Base-by-base conservation (phyloP, 2,797 vertebrate genomes). In the Trematomus bernacchii region DNA sequence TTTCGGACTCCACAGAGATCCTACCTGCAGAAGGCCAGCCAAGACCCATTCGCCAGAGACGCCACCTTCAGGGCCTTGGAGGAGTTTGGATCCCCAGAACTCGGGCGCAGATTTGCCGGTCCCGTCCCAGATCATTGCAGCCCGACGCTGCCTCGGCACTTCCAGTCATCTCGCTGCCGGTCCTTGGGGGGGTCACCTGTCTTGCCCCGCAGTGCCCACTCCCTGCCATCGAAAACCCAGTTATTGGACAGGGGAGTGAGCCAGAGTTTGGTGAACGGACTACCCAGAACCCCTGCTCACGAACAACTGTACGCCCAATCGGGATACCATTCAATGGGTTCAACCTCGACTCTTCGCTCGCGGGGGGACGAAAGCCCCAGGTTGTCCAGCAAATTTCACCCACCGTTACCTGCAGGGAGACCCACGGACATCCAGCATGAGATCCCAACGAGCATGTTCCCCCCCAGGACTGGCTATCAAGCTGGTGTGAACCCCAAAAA, bases 391-490 rank as follows among this genome's bases (percentile, higher is more conserved):
- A 93, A 79, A 43, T 89, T 89, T 67, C 85, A 84, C 9, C 77
- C 90, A 5, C 77, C 73, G 53, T 88, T 95, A 78, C 93, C 91
- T 37, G 86, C 92, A 0, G 92, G 93, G 18, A 65, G 18, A 65
- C 89, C 94, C 21, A 93, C 94, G 12, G 91, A 89, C 68, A 94
- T 95, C 58, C 94, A 93, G 75, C 92, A 95, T 14, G 77, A 93
- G 37, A 59, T 92, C 23, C 89, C 90, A 58, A 40, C 64, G 11
- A 63, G 0, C 23, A 27, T 10, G 0, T 43, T 12, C 14, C 51
- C 69, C 33, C 37, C 42, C 44, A 65, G 66, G 50, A 58, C 37
- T 16, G 71, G 52, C 44, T 62, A 66, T 73, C 79, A 73, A 42
- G 21, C 50, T 4, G 59, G 3, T 55, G 66, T 48, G 21, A 73